These are phyloP conservation scores for Epirrita christyi DNA, from an alignment of 2,888 invertebrate genomes.

Conservation along the genomic window DNA sequence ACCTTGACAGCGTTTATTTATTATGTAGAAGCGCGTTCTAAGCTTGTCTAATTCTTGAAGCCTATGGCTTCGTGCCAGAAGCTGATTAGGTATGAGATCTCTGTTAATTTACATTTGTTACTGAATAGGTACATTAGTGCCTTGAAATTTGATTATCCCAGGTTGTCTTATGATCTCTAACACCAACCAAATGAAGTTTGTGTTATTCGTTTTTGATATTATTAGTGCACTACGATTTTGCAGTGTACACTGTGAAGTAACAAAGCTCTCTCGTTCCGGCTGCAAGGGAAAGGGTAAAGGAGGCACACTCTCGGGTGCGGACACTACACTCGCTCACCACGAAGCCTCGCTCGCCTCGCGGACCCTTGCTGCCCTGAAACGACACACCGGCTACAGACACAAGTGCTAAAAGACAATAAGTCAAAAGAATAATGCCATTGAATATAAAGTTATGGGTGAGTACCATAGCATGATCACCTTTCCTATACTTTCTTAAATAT, in stretches of 20 bases:
- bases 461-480: too few relatives aligned
- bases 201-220: too few relatives aligned
- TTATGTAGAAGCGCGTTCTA: too few relatives aligned
- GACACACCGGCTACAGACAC: conserved; percentile 50
- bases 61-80: neutral
- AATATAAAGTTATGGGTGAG: too few relatives aligned
- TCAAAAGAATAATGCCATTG: neutral
- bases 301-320: neutral
- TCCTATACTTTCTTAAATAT: too few relatives aligned
- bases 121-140: too few relatives aligned
- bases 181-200: too few relatives aligned
- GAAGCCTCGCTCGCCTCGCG: conserved; percentile 89
- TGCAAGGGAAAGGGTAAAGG: too few relatives aligned
- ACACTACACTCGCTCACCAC: conserved; percentile 86
- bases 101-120: neutral
- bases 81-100: neutral
- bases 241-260: neutral
- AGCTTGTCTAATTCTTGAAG: neutral
- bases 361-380: conserved; percentile 89
- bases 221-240: too few relatives aligned
- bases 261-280: neutral
- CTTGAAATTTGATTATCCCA: too few relatives aligned
- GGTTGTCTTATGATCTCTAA: too few relatives aligned
- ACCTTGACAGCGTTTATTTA: too few relatives aligned
- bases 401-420: neutral